Evolutionary conservation across 2,888 invertebrate species (phyloP), one percentile per base, ranked within the genome.

Genomic region (Dusona sp.): DNA sequence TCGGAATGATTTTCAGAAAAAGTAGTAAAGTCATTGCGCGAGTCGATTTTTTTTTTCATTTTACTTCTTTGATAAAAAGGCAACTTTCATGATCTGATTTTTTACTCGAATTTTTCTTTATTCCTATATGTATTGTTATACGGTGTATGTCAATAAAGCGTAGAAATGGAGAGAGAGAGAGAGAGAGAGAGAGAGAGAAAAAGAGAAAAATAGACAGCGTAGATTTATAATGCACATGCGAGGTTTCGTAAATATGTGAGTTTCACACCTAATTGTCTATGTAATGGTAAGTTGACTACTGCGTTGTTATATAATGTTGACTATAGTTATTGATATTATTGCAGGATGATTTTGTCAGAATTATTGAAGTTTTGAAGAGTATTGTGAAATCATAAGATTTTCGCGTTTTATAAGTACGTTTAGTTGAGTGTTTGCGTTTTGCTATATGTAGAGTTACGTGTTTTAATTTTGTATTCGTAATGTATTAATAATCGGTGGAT

Each of bases 211-310:
- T 61, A 68, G 74, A 77, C 57, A 33, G 54, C 51, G 74, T 68
- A 88, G 83, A 84, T 85, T 85, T 88, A 85, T 87, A 85, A 85
- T 88, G 88, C 84, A 84, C 88, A 88, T 88, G 88, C 88, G 85
- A 84, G 80, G 78, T 88, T 83, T 51, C 54, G 61, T 74, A 22
- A 29, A 51, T 61, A 51, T 78, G 74, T 85, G 79, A 29, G 72
- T 85, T 51, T 73, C 51, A 29, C 75, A 84, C 81, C 80, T 74
- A 85, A 67, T 61, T 81, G 83, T 87, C 78, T 75, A 61, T 70
- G 79, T 70, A n/a, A 8, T 22, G 19, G 54, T n/a, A 38, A 22
- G 54, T 77, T 83, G 61, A 81, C 79, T 75, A 79, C 83, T 68
- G 74, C 83, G 79, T 57, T 88, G 79, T 86, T 73, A 16, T 9